Conservation (phyloP, 2,797 vertebrate species). For the Eurystomus glaucurus region DNA sequence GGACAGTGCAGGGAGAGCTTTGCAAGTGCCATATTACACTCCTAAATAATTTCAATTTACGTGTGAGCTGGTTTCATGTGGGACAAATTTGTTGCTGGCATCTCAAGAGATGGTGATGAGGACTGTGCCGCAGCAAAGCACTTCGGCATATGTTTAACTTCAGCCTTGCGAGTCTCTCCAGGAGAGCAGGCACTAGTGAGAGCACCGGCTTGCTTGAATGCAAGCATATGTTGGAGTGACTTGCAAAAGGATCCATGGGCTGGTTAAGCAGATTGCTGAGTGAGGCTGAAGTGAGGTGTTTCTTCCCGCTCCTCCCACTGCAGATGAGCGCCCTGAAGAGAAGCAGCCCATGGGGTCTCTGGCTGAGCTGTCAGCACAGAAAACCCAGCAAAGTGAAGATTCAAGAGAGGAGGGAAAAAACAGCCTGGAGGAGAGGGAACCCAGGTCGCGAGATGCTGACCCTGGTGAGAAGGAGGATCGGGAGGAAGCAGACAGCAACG, state of each 20-base stretch:
- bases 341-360: neutral
- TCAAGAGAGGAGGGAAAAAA: slow-evolving; percentile 59
- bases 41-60: neutral
- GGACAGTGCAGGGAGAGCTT: neutral
- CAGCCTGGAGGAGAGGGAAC: slow-evolving; percentile 33
- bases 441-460: neutral
- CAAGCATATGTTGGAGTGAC: neutral
- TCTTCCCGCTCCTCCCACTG: neutral
- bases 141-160: neutral
- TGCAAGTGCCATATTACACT: neutral
- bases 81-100: neutral
- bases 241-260: neutral
- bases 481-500: slow-evolving; percentile 33
- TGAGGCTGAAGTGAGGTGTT: neutral
- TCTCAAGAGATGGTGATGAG: neutral
- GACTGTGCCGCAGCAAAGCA: neutral
- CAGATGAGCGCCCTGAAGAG: slow-evolving; percentile 10
- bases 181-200: neutral
- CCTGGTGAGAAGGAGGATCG: neutral
- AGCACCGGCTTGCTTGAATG: neutral
- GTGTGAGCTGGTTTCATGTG: neutral
- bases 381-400: slow-evolving; percentile 44
- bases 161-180: neutral
- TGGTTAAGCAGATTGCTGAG: slow-evolving; percentile 6
- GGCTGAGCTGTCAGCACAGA: slow-evolving; percentile 31